Base-by-base conservation (phyloP, 1,140 invertebrate genomes). In the Saccostrea glomerata region DNA sequence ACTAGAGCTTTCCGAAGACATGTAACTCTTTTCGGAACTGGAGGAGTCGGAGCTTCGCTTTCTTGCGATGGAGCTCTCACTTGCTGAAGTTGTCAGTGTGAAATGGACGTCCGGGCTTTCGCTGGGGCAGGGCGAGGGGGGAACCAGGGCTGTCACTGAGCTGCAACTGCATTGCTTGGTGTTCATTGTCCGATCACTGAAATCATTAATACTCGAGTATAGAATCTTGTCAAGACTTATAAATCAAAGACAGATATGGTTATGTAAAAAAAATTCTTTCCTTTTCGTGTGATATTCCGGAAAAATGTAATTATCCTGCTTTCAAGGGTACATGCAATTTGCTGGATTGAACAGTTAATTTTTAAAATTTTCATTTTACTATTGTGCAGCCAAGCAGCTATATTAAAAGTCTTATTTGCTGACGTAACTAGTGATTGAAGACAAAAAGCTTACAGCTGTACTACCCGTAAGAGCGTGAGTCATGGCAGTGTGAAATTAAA, bases 1-100 rank as follows among this genome's bases (percentile, higher is more conserved):
- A 36, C 70, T 77, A 30, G 13, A 36, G 25, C 70, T 77, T 77
- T 25, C 70, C 70, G 70, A 30, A 36, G 70, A 77, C 23, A 77
- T 15, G 30, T 77, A 36, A 77, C 70, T 77, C 70, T 84, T 84
- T 13, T 84, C 82, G 40, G 40, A 84, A 77, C 70, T 77, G 4
- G 70, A 36, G 23, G 70, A 77, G 25, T 30, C 70, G 15, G 70
- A 36, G 70, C 25, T 77, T 36, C 70, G 70, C 13, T 0, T 9
- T 36, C 70, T 77, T 77, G 30, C 30, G 70, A 77, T 30, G 70
- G 70, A 77, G 13, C 70, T 77, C 70, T 77, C 70, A 25, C 70
- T 77, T 6, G 7, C 70, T 23, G 70, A 77, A 77, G 70, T 77
- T 25, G 70, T 36, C 70, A 77, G 23, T 17, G 70, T 77, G 17